These are phyloP conservation scores for Idris sp. DNA, from an alignment of 1,140 invertebrate species.

Conservation along the genomic window DNA sequence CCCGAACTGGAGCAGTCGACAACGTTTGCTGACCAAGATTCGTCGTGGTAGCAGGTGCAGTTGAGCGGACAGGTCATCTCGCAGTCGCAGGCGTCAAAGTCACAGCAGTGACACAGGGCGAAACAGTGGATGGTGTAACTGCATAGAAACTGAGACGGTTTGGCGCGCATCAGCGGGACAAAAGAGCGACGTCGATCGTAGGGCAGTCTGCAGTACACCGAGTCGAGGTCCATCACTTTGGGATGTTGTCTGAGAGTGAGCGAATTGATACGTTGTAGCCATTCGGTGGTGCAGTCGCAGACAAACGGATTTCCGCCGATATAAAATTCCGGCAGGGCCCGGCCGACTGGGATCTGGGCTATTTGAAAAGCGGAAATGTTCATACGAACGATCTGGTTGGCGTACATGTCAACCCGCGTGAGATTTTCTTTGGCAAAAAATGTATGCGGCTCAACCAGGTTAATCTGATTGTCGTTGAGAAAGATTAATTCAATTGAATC, in stretches of 20 bases:
- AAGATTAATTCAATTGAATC: constrained; percentile 88
- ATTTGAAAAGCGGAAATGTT: constrained; percentile 87
- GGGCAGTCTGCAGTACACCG: constrained; percentile 88
- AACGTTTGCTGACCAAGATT: constrained; percentile 91
- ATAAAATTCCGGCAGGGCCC: constrained; percentile 88
- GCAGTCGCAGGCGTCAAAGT: constrained; percentile 91
- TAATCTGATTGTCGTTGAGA: constrained; percentile 90
- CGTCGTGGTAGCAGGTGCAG: constrained; percentile 92
- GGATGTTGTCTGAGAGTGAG: constrained; percentile 86
- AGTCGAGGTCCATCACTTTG: constrained; percentile 87
- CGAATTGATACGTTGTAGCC: constrained; percentile 89
- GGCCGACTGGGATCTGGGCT: constrained; percentile 80
- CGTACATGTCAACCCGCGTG: constrained; percentile 89
- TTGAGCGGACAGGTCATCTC: constrained; percentile 91
- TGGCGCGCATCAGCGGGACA: constrained; percentile 84
- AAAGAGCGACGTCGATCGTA: constrained; percentile 86
- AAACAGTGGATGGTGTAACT: constrained; percentile 89
- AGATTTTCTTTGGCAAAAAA: constrained; percentile 88
- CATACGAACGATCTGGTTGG: constrained; percentile 88
- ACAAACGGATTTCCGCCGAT: constrained; percentile 92
- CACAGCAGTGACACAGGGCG: constrained; percentile 90
- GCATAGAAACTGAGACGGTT: constrained; percentile 88
- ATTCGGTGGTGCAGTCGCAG: constrained; percentile 92
- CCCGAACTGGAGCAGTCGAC: constrained; percentile 90
- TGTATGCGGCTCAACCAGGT: constrained; percentile 85